These are phyloP conservation scores for Cryptomyrus ogoouensis DNA, from an alignment of 2,113 vertebrate species.

Conservation along the genomic window DNA sequence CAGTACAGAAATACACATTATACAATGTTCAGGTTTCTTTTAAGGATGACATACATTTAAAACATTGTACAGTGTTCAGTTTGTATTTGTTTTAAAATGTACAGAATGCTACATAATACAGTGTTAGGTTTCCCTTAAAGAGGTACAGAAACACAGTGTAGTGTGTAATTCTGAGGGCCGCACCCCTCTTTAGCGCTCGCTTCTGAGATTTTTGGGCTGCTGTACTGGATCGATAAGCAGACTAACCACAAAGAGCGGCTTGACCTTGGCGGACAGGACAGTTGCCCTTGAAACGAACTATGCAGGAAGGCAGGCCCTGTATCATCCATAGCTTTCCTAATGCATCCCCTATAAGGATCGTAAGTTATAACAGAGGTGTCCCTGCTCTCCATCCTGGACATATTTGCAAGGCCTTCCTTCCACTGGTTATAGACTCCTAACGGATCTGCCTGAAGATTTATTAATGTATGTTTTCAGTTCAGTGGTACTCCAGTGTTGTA, in stretches of 20 bases:
- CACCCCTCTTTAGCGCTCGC: not conserved
- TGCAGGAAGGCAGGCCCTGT: not conserved
- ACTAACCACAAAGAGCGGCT: not conserved
- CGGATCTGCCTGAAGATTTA: constrained; percentile 83
- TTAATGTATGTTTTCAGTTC: constrained; percentile 78
- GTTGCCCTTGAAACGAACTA: not conserved
- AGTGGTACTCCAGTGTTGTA: constrained; percentile 79
- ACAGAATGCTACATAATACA: not conserved
- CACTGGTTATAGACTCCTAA: constrained; percentile 81
- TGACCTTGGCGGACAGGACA: not conserved
- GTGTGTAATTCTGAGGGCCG: not conserved
- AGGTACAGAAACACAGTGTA: not conserved
- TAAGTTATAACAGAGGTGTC: constrained; percentile 88
- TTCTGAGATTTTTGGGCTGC: not conserved
- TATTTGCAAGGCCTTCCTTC: constrained; percentile 86
- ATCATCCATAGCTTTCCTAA: too few species aligned
- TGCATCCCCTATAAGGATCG: constrained; percentile 55
- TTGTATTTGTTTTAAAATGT: not conserved
- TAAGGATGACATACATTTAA: not conserved
- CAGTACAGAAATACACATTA: not conserved
- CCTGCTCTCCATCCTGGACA: constrained; percentile 88
- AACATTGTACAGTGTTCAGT: not conserved
- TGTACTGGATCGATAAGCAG: not conserved
- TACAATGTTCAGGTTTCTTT: not conserved
- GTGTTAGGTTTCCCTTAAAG: not conserved